Evolutionary conservation across 2,888 invertebrate genomes (phyloP).

Genomic region (Schrankia costaestrigalis): DNA sequence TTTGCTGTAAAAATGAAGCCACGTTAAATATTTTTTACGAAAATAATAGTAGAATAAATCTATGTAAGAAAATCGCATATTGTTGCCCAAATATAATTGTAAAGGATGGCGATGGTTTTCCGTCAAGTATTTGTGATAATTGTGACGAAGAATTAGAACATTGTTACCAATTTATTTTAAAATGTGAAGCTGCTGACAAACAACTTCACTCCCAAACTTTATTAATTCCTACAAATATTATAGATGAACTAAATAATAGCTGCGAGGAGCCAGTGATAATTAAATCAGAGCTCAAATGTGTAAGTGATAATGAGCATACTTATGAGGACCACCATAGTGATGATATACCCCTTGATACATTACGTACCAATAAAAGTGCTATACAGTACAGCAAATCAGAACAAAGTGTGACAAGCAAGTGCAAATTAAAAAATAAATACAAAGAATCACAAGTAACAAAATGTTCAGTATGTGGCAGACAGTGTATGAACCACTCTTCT

Average conservation of each 20-base stretch:
- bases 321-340: slow-evolving; percentile 22
- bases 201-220: slow-evolving; percentile 36
- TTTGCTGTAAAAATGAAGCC: slow-evolving; percentile 51
- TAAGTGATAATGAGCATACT: slow-evolving; percentile 23
- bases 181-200: slow-evolving; percentile 56
- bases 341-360: slow-evolving; percentile 19
- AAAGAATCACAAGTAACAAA: slow-evolving; percentile 20
- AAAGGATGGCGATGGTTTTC: slow-evolving; percentile 50
- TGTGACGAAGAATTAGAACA: slow-evolving; percentile 46
- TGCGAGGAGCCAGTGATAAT: too few species aligned
- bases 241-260: slow-evolving; percentile 2
- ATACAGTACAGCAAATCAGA: too few species aligned
- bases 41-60: slow-evolving; percentile 21
- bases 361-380: too few species aligned
- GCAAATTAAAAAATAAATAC: slow-evolving; percentile 24
- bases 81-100: slow-evolving; percentile 52
- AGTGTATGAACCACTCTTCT: slow-evolving; percentile 47
- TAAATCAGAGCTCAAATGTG: slow-evolving; percentile 38
- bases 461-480: slow-evolving; percentile 49
- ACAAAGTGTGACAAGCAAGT: too few species aligned
- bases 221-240: slow-evolving; percentile 7
- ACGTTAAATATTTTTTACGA: slow-evolving; percentile 40
- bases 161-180: slow-evolving; percentile 51
- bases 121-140: slow-evolving; percentile 42
- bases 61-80: slow-evolving; percentile 48